Evolutionary conservation across 2,113 vertebrate genomes (phyloP).

Genomic region (Pomatorhinus ruficollis): DNA sequence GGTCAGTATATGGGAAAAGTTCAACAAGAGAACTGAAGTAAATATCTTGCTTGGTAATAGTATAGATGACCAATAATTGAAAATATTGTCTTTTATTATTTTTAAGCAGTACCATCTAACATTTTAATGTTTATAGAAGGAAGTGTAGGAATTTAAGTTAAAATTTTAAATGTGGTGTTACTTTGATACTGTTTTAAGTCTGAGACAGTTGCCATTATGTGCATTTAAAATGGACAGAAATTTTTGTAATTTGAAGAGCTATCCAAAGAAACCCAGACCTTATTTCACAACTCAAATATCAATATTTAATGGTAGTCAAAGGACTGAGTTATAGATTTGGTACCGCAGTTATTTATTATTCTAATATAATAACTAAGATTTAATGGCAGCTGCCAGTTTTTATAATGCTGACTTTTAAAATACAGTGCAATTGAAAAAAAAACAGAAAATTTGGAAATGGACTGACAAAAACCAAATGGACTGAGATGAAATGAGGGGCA

Average conservation of each 20-base stretch:
- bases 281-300: neutral
- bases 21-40: neutral
- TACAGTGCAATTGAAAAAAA: neutral
- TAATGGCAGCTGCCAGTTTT: neutral
- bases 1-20: neutral
- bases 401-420: neutral
- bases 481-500: neutral
- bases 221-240: neutral
- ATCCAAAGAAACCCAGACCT: neutral
- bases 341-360: neutral
- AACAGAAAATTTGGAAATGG: neutral
- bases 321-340: neutral
- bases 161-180: neutral
- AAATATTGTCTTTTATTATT: neutral
- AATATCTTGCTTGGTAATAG: neutral
- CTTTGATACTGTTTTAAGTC: neutral
- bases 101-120: neutral
- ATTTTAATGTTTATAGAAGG: neutral
- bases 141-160: neutral
- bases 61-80: fast-evolving
- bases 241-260: neutral
- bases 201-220: neutral
- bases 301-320: neutral
- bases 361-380: neutral
- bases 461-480: neutral